phyloP scores from a whole-genome alignment of 2,888 invertebrate genomes.

The Cotesia congregata region DNA sequence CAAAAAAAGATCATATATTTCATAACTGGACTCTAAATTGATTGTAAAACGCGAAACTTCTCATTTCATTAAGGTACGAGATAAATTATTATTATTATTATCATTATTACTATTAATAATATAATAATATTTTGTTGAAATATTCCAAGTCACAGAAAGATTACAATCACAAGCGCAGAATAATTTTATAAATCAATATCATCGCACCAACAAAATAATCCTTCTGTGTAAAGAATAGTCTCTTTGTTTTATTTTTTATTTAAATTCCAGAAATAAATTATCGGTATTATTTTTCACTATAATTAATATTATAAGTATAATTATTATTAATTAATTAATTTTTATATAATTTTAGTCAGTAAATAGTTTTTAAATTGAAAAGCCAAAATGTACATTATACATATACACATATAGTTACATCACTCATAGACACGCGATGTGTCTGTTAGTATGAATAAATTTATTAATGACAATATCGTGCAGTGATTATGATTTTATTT shows the following conservation, averaged over 20 bases:
- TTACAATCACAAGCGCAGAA: constrained; percentile 6
- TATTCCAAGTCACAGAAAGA: constrained; percentile 11
- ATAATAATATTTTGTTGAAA: constrained; percentile 14
- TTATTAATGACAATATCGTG: constrained; percentile 43
- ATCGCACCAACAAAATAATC: constrained; percentile 1
- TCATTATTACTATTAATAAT: constrained; percentile 10
- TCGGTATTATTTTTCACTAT: not conserved
- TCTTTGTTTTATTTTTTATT: not conserved
- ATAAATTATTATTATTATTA: constrained; percentile 15
- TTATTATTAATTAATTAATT: not conserved
- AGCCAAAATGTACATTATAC: constrained; percentile 47
- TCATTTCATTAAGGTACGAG: constrained; percentile 39
- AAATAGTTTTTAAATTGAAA: constrained; percentile 21
- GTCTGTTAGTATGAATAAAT: constrained; percentile 39
- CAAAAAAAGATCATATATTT: constrained; percentile 25
- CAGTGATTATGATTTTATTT: constrained; percentile 45
- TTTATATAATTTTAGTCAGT: not conserved
- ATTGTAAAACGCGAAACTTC: constrained; percentile 48
- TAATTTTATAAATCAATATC: constrained; percentile 16
- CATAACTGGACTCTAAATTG: constrained; percentile 42
- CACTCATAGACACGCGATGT: constrained; percentile 20
- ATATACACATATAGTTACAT: constrained; percentile 52
- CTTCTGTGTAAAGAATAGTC: not conserved
- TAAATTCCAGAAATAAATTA: not conserved
- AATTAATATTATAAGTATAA: not conserved